Evolutionary conservation across 2,888 invertebrate species (phyloP).

Genomic region (Conistra vaccinii): DNA sequence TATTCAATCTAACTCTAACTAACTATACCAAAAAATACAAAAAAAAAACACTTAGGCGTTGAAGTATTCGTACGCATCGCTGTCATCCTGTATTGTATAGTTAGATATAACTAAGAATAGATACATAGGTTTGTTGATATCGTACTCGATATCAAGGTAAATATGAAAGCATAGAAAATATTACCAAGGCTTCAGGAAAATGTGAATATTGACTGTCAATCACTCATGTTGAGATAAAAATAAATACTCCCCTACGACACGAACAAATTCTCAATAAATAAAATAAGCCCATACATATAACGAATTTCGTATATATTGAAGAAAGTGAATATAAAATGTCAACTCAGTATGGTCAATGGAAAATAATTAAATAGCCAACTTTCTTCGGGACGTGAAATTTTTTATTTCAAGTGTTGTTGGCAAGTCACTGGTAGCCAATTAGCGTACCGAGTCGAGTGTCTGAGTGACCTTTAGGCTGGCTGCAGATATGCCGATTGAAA

Average conservation of each 20-base stretch:
- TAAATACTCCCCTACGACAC: not conserved
- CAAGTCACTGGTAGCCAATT: constrained; percentile 38
- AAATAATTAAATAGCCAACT: constrained; percentile 52
- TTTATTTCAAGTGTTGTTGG: constrained; percentile 34
- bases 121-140: no score
- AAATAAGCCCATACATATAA: not conserved
- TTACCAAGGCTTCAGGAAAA: not conserved
- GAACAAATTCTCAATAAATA: not conserved
- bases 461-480: constrained; percentile 44
- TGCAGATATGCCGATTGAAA: constrained; percentile 9
- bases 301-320: constrained; percentile 26
- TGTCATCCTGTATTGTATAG: no score
- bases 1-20: no score
- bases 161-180: not conserved
- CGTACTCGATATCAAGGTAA: not conserved
- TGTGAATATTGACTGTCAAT: constrained; percentile 8
- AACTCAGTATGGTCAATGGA: constrained; percentile 29
- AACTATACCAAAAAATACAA: no score
- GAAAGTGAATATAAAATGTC: constrained; percentile 49
- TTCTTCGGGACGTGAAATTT: constrained; percentile 56
- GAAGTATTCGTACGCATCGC: no score
- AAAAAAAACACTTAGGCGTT: no score
- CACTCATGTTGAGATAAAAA: constrained; percentile 14
- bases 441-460: constrained; percentile 31
- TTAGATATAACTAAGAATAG: no score